phyloP scores from a whole-genome alignment of 1,140 invertebrate genomes.

The Aphis craccivora region DNA sequence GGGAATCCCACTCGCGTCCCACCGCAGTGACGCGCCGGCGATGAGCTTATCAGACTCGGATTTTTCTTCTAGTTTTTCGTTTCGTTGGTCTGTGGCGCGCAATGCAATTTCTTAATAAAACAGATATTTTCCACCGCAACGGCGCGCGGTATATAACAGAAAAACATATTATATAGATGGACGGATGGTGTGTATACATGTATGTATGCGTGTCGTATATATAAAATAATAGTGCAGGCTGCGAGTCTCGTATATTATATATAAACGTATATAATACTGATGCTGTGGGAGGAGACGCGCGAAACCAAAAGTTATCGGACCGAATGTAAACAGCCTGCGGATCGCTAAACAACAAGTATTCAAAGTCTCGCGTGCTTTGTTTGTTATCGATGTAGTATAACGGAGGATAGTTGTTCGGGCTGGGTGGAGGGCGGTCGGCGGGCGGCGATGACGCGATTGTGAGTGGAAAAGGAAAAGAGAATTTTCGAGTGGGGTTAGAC shows the following conservation, averaged over 20 bases:
- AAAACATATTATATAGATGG: neutral
- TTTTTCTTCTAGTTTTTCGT: conserved; percentile 31
- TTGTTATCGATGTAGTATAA: conserved; percentile 40
- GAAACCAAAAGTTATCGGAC: conserved; percentile 41
- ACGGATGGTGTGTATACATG: neutral
- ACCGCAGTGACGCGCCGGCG: neutral
- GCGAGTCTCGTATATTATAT: neutral
- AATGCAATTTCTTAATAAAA: conserved; percentile 48
- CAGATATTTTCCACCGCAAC: neutral
- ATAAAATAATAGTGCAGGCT: neutral
- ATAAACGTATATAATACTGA: neutral
- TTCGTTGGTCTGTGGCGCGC: neutral
- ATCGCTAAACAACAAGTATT: conserved; percentile 38
- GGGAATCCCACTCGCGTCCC: neutral
- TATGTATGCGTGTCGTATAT: neutral
- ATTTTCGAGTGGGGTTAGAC: conserved; percentile 17
- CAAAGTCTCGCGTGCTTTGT: neutral
- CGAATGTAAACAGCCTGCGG: conserved; percentile 25
- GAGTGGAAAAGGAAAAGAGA: neutral
- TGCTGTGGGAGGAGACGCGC: neutral
- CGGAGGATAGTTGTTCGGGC: neutral
- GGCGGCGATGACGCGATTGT: neutral
- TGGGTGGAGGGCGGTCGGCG: neutral
- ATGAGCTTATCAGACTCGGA: conserved; percentile 50
- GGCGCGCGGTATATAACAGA: neutral